A percentile compares a stretch with the other conserved stretches of the same genome.
Evolutionary conservation across 2,888 invertebrate genomes (phyloP).

Genomic region (Acanthosepion lycidas): DNA sequence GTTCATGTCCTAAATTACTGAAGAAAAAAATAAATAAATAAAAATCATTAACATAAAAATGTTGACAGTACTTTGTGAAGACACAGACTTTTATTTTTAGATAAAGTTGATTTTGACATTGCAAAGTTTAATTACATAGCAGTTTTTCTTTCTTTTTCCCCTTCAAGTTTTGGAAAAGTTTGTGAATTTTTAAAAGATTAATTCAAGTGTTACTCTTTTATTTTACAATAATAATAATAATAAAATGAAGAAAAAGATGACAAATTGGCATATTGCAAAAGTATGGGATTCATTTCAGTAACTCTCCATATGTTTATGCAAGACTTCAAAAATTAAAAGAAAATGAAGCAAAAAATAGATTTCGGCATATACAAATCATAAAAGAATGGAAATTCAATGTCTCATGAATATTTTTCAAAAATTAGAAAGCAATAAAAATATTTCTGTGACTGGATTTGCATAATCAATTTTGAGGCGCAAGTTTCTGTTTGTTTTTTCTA

Average conservation of each 20-base stretch:
- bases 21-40: too few species aligned
- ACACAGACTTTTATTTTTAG: background rate
- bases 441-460: background rate
- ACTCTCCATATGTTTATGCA: background rate
- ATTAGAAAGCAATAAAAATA: background rate
- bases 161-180: background rate
- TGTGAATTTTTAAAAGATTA: background rate
- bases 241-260: background rate
- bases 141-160: background rate
- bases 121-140: background rate
- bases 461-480: background rate
- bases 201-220: too few species aligned
- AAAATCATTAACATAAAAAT: too few species aligned
- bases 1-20: too few species aligned
- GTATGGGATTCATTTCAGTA: background rate
- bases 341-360: background rate
- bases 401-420: constrained; percentile 11
- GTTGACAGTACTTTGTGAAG: background rate
- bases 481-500: background rate
- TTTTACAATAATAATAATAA: background rate
- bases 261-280: background rate
- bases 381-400: background rate
- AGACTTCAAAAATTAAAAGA: constrained; percentile 7
- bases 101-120: background rate
- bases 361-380: background rate